Evolutionary conservation across 2,888 invertebrate genomes (phyloP), one percentile per base, ranked within the genome.

Genomic region (Philaethria dido): DNA sequence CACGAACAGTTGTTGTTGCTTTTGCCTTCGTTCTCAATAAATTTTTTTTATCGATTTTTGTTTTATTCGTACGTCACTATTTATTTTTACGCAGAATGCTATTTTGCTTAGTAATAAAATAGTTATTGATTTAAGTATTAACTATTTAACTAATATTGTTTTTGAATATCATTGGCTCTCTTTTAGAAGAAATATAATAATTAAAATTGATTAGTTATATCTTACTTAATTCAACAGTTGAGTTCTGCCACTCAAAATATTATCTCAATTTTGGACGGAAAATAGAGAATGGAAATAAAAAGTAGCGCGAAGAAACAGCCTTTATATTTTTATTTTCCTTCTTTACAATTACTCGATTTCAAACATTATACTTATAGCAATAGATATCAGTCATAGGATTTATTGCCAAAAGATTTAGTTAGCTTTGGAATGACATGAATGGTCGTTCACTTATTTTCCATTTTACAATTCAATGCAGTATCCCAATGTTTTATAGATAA

Each of bases 1-100:
- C 79, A 75, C 74, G 68, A 75, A 77, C 75, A 76, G 76, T 73
- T 74, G 70, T 75, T 68, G 70, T 65, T 69, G 78, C n/a, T 79
- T 79, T 81, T 22, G n/a, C 4, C 6, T 39, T 39, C 13, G 3
- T 20, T 14, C 36, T 20, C 36, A n/a, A 54, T 20, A 11, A 6
- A 2, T 48, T 22, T 22, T 47, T 47, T 0, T 47, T 18, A 14
- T 48, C 14, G 14, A 48, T 48, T 22, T 25, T n/a, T 25, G 8
- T 50, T 50, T 22, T 25, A 22, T n/a, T 14, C n/a, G n/a, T 50
- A 50, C n/a, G 25, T 2, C n/a, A 13, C 16, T 16, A 16, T 44
- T 5, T 48, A 13, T 14, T 22, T 20, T 3, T 20, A 5, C 9
- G 13, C 20, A 20, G 13, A 20, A 14, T 14, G 5, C 6, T 18